Evolutionary conservation across 1,140 invertebrate genomes (phyloP).

Genomic region (Aphelinus atriplicis): DNA sequence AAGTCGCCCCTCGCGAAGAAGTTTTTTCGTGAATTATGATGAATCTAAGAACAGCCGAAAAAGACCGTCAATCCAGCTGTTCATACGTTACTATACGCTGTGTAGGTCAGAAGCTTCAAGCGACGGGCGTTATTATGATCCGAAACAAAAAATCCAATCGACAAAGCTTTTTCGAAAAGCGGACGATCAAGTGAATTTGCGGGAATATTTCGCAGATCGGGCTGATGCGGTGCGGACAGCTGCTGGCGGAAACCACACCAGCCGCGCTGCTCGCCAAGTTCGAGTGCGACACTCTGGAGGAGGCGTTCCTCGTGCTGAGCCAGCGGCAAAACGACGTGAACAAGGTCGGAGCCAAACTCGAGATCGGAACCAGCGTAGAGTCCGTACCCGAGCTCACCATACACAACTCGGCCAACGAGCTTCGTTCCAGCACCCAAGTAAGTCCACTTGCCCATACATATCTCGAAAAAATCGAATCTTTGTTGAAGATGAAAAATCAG

Average conservation of each 20-base stretch:
- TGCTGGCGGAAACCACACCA: conserved; percentile 88
- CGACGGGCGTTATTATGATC: too few relatives aligned
- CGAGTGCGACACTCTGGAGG: conserved; percentile 75
- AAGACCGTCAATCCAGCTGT: too few relatives aligned
- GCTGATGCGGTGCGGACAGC: conserved; percentile 84
- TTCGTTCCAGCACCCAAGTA: conserved; percentile 59
- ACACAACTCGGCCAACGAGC: too few relatives aligned
- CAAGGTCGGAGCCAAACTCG: conserved; percentile 42
- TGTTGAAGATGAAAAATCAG: background rate
- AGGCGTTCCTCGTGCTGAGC: conserved; percentile 78
- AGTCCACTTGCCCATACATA: conserved; percentile 36
- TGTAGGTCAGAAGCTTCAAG: too few relatives aligned
- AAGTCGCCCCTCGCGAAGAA: too few relatives aligned
- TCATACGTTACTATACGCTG: too few relatives aligned
- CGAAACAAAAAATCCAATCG: too few relatives aligned
- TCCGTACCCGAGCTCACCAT: conserved; percentile 30
- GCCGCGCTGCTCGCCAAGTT: conserved; percentile 71
- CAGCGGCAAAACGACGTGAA: conserved; percentile 67
- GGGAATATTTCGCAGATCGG: conserved; percentile 75
- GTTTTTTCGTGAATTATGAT: too few relatives aligned
- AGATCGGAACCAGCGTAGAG: conserved; percentile 39
- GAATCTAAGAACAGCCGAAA: too few relatives aligned
- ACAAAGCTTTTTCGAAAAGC: too few relatives aligned
- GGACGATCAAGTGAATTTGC: too few relatives aligned
- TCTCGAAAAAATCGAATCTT: background rate